Evolutionary conservation across 2,113 vertebrate species (phyloP).

Genomic region (Glareola pratincola): DNA sequence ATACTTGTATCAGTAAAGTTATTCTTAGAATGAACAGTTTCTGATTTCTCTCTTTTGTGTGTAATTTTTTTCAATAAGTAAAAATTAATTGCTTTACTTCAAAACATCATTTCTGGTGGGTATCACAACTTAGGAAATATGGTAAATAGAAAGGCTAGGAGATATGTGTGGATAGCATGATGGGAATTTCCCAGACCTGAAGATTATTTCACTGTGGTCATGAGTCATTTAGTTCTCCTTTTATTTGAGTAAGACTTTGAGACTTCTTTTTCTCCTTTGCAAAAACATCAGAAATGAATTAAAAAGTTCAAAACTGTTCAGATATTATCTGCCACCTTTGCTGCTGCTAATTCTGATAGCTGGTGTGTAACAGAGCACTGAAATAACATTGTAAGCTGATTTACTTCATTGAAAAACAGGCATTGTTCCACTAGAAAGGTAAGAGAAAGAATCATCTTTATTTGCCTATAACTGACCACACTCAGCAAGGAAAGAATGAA

Average conservation of each 20-base stretch:
- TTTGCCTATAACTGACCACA: neutral
- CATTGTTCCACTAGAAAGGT: neutral
- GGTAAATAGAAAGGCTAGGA: neutral
- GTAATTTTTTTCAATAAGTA: neutral
- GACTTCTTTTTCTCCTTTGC: neutral
- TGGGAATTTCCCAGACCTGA: neutral
- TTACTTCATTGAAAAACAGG: neutral
- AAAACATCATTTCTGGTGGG: neutral
- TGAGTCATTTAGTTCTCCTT: neutral
- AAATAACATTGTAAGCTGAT: neutral
- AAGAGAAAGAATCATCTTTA: neutral
- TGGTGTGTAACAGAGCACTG: neutral
- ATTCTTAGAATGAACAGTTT: neutral
- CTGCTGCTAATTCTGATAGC: neutral
- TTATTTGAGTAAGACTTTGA: neutral
- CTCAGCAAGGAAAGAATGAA: neutral
- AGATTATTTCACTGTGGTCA: neutral
- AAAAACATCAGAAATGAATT: neutral
- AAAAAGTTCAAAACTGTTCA: neutral
- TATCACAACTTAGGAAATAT: neutral
- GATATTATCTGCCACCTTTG: neutral
- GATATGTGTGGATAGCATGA: neutral
- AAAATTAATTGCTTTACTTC: neutral
- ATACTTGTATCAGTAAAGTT: neutral
- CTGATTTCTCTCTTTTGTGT: neutral